phyloP scores from a whole-genome alignment of 2,797 vertebrate genomes.

The Pseudocheirus occidentalis region DNA sequence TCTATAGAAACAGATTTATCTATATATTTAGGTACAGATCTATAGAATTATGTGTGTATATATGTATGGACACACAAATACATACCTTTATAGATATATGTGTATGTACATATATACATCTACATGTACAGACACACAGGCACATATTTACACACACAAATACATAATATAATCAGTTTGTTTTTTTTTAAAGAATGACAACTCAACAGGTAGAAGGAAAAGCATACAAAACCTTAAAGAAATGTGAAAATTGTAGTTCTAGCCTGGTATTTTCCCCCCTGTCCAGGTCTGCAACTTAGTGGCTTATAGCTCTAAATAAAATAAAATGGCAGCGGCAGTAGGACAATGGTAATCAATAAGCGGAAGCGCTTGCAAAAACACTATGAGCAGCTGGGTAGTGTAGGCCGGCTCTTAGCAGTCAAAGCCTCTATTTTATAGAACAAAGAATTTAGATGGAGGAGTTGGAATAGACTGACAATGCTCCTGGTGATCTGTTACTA shows the following conservation, averaged over 20 bases:
- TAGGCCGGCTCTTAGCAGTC: neutral
- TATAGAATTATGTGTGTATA: neutral
- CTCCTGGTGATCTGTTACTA: neutral
- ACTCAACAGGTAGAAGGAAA: neutral
- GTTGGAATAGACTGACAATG: neutral
- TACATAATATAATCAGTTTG: neutral
- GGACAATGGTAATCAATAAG: neutral
- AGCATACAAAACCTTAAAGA: neutral
- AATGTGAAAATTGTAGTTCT: neutral
- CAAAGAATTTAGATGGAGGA: neutral
- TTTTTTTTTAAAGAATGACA: neutral
- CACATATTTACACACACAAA: too few species aligned
- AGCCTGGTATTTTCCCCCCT: neutral
- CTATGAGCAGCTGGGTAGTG: neutral
- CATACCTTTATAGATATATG: too few species aligned
- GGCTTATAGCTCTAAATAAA: neutral
- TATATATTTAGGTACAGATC: neutral
- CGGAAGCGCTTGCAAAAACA: neutral
- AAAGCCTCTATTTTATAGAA: neutral
- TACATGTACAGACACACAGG: too few species aligned
- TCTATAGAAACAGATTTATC: neutral
- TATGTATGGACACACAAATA: too few species aligned
- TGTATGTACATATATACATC: fast-evolving
- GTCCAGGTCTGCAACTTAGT: neutral
- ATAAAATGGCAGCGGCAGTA: neutral